Evolutionary conservation across 2,797 vertebrate species (phyloP).

Genomic region (Perodicticus potto): DNA sequence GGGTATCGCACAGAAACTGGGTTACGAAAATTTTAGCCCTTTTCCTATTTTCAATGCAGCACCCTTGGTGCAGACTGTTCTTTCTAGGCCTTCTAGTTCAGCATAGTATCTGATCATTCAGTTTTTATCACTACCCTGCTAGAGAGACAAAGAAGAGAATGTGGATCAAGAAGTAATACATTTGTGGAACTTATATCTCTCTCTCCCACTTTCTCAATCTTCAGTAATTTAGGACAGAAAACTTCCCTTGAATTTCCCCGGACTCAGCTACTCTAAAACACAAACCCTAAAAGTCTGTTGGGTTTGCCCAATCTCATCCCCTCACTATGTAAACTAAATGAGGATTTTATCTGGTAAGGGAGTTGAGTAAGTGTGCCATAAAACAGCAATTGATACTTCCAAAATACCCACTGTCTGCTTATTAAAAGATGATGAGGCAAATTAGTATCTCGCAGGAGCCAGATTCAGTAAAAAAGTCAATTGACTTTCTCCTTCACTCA

Average conservation of each 20-base stretch:
- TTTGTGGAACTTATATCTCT: neutral
- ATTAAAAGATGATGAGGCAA: constrained; percentile 11
- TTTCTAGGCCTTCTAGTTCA: neutral
- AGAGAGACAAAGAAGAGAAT: neutral
- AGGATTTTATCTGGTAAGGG: neutral
- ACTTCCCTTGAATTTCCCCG: neutral
- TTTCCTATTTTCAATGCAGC: neutral
- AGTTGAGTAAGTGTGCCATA: neutral
- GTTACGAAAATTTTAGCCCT: neutral
- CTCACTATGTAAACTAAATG: neutral
- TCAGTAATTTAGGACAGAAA: constrained; percentile 9
- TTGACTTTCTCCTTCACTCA: constrained; percentile 18
- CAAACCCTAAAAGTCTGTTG: neutral
- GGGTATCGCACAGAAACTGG: neutral
- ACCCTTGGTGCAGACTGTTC: neutral
- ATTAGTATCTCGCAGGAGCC: neutral
- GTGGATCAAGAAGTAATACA: neutral
- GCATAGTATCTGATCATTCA: neutral
- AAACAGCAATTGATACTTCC: neutral
- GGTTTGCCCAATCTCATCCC: neutral
- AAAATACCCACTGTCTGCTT: neutral
- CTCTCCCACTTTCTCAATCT: neutral
- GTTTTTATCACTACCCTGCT: neutral
- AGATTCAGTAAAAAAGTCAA: neutral
- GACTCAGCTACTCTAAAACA: neutral